phyloP scores from a whole-genome alignment of 2,113 vertebrate genomes.

The Eptatretus burgeri region DNA sequence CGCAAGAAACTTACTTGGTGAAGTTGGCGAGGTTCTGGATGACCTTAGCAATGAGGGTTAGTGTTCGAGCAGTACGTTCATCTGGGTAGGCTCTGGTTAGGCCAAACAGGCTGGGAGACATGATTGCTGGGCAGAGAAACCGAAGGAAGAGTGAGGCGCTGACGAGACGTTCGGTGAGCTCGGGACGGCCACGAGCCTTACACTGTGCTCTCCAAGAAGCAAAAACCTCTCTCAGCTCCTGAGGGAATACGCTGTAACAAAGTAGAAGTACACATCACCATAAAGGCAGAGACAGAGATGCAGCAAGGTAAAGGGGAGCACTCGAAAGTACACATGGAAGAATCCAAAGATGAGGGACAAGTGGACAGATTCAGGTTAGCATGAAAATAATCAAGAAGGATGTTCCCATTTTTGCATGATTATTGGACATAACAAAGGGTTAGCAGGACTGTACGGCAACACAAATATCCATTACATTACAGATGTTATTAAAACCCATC shows the following conservation, averaged over 20 bases:
- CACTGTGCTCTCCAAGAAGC: slow-evolving; percentile 76
- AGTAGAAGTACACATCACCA: background rate
- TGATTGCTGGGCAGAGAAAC: slow-evolving; percentile 80
- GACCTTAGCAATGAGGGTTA: slow-evolving; percentile 85
- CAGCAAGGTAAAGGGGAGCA: no score
- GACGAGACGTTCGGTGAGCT: slow-evolving; percentile 65
- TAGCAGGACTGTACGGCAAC: no score
- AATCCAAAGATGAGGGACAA: no score
- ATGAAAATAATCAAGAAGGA: no score
- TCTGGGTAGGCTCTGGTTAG: slow-evolving; percentile 85
- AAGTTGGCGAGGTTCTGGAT: slow-evolving; percentile 97
- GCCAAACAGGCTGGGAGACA: slow-evolving; percentile 79
- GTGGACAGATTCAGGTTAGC: no score
- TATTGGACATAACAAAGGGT: no score
- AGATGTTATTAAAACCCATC: no score
- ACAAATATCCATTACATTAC: no score
- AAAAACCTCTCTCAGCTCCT: slow-evolving; percentile 80
- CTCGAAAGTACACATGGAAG: no score
- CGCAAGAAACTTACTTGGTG: slow-evolving; percentile 33
- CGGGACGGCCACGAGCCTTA: slow-evolving; percentile 38
- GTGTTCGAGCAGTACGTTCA: slow-evolving; percentile 51
- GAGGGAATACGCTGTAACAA: slow-evolving; percentile 45
- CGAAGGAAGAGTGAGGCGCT: slow-evolving; percentile 78
- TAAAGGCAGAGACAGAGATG: background rate
- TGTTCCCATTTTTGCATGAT: no score